phyloP scores from a whole-genome alignment of 2,113 vertebrate genomes.

The Silurus meridionalis region DNA sequence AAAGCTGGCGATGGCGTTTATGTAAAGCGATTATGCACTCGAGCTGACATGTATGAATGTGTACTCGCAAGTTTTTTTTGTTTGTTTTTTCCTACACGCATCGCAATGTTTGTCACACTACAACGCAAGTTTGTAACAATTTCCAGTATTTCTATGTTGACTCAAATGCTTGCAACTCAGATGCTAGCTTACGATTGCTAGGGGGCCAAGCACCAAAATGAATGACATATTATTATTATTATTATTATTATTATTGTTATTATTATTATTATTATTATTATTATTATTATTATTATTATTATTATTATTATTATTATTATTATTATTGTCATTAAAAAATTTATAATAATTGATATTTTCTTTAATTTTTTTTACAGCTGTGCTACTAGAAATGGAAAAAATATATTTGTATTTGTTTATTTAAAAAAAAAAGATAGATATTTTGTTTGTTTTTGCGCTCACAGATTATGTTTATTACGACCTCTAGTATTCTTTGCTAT shows the following conservation, averaged over 20 bases:
- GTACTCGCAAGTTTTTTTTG: background rate
- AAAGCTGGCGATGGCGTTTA: conserved; percentile 17
- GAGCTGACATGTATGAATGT: conserved; percentile 18
- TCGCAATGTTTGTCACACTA: background rate
- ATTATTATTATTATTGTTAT: no score
- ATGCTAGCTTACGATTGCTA: conserved; percentile 1
- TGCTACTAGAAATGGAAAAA: background rate
- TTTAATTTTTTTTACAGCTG: conserved; percentile 31
- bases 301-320: conserved; percentile 2
- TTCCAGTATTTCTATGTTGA: conserved; percentile 24
- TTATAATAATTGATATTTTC: background rate
- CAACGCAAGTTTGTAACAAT: background rate
- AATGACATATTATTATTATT: conserved; percentile 9
- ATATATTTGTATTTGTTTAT: conserved; percentile 45
- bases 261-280: conserved; percentile 30
- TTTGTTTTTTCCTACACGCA: background rate
- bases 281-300: conserved; percentile 23
- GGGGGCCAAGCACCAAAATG: conserved; percentile 31
- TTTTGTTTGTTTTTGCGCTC: conserved; percentile 25
- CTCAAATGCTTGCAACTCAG: conserved; percentile 16
- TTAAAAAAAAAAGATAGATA: conserved; percentile 15
- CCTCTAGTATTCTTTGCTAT: conserved; percentile 42
- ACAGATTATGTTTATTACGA: conserved; percentile 19
- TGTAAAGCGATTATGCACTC: conserved; percentile 28
- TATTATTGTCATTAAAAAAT: background rate